phyloP scores from a whole-genome alignment of 2,888 invertebrate species.

The Zhuqinia jingwanae region DNA sequence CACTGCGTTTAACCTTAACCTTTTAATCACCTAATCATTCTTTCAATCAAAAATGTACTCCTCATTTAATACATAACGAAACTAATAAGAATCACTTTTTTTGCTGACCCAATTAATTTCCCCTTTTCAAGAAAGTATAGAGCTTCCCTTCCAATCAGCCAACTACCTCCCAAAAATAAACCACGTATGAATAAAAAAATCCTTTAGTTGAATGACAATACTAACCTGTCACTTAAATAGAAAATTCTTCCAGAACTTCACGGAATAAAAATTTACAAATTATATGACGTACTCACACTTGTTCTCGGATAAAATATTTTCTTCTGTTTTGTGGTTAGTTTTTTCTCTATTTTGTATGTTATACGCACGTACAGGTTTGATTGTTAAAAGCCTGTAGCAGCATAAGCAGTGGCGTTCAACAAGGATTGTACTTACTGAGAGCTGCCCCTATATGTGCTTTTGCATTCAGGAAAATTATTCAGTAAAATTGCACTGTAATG shows the following conservation, averaged over 20 bases:
- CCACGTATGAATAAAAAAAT: too few relatives aligned
- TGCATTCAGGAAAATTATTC: not conserved
- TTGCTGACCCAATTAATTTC: constrained; percentile 27
- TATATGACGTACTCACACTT: not conserved
- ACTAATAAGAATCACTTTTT: not conserved
- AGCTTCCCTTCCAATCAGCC: too few relatives aligned
- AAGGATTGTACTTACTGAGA: not conserved
- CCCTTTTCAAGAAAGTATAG: not conserved
- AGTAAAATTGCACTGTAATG: not conserved
- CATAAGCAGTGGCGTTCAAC: too few relatives aligned
- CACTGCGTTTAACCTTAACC: constrained; percentile 45
- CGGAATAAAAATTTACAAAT: not conserved
- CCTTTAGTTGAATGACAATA: not conserved
- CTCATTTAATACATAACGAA: not conserved
- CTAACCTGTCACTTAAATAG: constrained; percentile 8
- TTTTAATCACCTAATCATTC: constrained; percentile 32
- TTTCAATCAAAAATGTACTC: too few relatives aligned
- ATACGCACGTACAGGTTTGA: not conserved
- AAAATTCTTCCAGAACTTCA: constrained; percentile 24
- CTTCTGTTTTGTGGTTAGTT: too few relatives aligned
- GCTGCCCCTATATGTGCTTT: not conserved
- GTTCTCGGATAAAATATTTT: too few relatives aligned
- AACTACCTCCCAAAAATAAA: too few relatives aligned
- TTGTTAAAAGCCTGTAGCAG: not conserved
- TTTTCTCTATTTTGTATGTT: too few relatives aligned